A percentile compares a stretch with the other conserved stretches of the same genome.
phyloP scores from a whole-genome alignment of 2,888 invertebrate genomes.

The Luffia ferchaultella region DNA sequence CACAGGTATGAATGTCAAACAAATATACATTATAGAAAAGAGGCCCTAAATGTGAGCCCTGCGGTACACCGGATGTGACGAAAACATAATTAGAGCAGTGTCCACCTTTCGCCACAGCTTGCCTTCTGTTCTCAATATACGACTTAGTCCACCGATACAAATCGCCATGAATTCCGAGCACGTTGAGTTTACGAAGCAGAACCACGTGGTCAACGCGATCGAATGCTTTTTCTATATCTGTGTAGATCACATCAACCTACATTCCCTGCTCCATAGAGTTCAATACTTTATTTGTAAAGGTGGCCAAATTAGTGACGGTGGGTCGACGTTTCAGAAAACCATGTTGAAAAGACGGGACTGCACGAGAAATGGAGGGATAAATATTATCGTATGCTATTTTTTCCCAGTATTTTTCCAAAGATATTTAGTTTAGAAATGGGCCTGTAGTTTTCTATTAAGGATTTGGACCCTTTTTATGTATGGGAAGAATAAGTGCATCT shows the following conservation, averaged over 20 bases:
- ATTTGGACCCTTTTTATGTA: background rate
- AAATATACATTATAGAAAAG: constrained; percentile 1
- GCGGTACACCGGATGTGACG: constrained; percentile 2
- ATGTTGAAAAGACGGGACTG: background rate
- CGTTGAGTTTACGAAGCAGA: background rate
- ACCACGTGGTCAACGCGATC: constrained; percentile 3
- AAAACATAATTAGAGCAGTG: background rate
- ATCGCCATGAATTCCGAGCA: background rate
- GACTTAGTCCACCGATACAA: background rate
- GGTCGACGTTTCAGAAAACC: background rate
- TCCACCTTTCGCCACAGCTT: background rate
- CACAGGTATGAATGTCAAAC: background rate
- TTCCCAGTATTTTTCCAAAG: background rate
- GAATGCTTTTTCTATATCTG: too few relatives aligned
- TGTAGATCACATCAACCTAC: constrained; percentile 12
- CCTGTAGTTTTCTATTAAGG: constrained; percentile 1
- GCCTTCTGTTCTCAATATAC: background rate
- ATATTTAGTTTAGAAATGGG: background rate
- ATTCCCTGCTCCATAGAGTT: background rate
- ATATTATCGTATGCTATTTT: background rate
- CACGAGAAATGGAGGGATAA: background rate
- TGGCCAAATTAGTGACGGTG: background rate
- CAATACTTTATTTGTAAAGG: background rate
- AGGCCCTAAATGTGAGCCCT: background rate
- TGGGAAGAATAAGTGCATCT: background rate